phyloP scores from a whole-genome alignment of 2,888 invertebrate genomes.

The Sussaba pulchella region DNA sequence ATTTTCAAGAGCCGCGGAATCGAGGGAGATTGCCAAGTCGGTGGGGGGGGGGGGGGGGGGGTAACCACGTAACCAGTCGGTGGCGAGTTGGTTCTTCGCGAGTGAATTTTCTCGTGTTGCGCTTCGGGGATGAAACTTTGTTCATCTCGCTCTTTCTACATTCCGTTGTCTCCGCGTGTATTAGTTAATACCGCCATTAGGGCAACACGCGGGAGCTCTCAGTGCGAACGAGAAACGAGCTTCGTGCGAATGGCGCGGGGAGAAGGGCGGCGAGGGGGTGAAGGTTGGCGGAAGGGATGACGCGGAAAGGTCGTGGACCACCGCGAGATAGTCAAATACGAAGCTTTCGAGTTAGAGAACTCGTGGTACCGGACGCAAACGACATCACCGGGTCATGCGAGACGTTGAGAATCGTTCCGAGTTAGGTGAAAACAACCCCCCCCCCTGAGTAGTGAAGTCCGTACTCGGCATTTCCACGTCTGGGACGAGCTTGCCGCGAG shows the following conservation, averaged over 20 bases:
- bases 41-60: no score
- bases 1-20: conserved; percentile 11
- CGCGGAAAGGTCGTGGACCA: neutral
- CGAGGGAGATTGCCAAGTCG: neutral
- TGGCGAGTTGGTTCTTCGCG: conserved; percentile 44
- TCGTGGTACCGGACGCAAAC: neutral
- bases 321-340: conserved; percentile 32
- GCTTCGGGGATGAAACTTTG: conserved; percentile 15
- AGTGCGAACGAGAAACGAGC: conserved; percentile 65
- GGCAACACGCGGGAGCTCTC: conserved; percentile 79
- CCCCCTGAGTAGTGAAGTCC: neutral
- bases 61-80: no score
- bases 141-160: conserved; percentile 26
- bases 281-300: neutral
- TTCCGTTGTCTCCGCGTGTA: neutral
- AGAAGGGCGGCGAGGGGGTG: no score
- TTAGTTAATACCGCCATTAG: conserved; percentile 77
- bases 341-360: neutral
- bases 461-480: conserved; percentile 15
- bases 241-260: conserved; percentile 1
- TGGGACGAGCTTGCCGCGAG: conserved; percentile 5
- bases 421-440: conserved; percentile 13
- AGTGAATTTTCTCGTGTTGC: conserved; percentile 50
- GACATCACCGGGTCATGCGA: conserved; percentile 10
- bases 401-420: conserved; percentile 1